phyloP scores from a whole-genome alignment of 2,113 vertebrate species.

The Turnix velox region DNA sequence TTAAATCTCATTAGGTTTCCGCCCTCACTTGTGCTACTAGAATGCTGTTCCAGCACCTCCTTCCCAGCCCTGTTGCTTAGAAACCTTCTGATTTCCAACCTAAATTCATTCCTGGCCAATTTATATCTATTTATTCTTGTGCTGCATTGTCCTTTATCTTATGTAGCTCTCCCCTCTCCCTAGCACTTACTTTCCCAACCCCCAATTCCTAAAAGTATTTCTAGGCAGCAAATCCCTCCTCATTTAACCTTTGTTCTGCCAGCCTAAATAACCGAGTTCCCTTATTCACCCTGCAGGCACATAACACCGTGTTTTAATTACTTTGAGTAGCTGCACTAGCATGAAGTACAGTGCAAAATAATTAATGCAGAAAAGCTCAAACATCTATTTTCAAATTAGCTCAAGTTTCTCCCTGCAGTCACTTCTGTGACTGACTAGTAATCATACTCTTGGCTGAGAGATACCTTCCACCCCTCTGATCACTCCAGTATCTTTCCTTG shows the following conservation, averaged over 20 bases:
- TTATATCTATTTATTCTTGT: slow-evolving; percentile 65
- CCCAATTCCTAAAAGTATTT: slow-evolving; percentile 42
- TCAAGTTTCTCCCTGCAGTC: background rate
- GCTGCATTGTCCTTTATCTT: slow-evolving; percentile 50
- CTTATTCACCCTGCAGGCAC: slow-evolving; percentile 38
- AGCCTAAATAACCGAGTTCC: slow-evolving; percentile 36
- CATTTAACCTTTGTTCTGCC: slow-evolving; percentile 62
- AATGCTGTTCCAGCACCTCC: slow-evolving; percentile 43
- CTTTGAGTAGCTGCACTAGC: slow-evolving; percentile 20
- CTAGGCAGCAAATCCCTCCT: slow-evolving; percentile 49
- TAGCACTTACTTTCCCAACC: slow-evolving; percentile 29
- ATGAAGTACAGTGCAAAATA: slow-evolving; percentile 30
- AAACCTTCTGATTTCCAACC: slow-evolving; percentile 57
- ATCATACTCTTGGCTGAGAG: background rate
- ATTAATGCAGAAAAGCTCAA: slow-evolving; percentile 13
- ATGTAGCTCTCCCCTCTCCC: slow-evolving; percentile 17
- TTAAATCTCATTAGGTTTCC: slow-evolving; percentile 52
- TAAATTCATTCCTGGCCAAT: slow-evolving; percentile 61
- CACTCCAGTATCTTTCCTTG: background rate
- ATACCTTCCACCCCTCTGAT: background rate
- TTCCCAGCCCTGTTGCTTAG: slow-evolving; percentile 51
- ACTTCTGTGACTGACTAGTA: background rate
- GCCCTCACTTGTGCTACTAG: background rate
- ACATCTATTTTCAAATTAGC: background rate
- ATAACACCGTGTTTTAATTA: slow-evolving; percentile 20